These are phyloP conservation scores for Eospalax fontanierii DNA, from an alignment of 2,797 vertebrate genomes.

Conservation along the genomic window DNA sequence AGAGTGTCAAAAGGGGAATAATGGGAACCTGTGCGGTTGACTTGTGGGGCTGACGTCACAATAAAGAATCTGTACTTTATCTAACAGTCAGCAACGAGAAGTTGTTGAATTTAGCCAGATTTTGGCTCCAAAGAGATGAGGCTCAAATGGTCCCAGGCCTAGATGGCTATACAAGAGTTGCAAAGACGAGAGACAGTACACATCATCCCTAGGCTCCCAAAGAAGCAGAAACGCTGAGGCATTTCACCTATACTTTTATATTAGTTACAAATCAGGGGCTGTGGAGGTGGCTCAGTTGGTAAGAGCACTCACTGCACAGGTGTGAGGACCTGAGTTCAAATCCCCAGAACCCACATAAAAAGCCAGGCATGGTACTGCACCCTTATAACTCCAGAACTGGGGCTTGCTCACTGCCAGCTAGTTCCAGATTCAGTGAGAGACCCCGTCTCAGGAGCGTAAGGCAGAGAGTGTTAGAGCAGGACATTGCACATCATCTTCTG, in stretches of 20 bases:
- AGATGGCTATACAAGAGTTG: background rate
- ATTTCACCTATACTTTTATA: background rate
- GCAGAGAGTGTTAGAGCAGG: background rate
- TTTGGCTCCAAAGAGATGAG: background rate
- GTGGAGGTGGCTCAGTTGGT: background rate
- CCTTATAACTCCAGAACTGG: background rate
- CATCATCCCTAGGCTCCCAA: background rate
- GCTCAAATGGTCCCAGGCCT: conserved; percentile 23
- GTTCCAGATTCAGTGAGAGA: background rate
- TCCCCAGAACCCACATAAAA: background rate
- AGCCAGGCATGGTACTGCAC: background rate
- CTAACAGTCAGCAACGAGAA: background rate
- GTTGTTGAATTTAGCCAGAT: background rate
- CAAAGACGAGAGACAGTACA: background rate
- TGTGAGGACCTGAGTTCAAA: background rate
- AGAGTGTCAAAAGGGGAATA: background rate
- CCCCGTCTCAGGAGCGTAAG: background rate
- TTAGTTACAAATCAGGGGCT: background rate
- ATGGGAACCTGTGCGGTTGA: background rate
- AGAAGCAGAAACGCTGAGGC: background rate
- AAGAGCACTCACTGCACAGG: background rate
- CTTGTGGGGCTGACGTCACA: background rate
- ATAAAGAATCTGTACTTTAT: background rate
- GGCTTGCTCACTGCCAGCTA: too few relatives aligned
- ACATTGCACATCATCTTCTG: too few relatives aligned